Evolutionary conservation across 2,888 invertebrate genomes (phyloP), one percentile per base, ranked within the genome.

Genomic region (Temnothorax unifasciatus): DNA sequence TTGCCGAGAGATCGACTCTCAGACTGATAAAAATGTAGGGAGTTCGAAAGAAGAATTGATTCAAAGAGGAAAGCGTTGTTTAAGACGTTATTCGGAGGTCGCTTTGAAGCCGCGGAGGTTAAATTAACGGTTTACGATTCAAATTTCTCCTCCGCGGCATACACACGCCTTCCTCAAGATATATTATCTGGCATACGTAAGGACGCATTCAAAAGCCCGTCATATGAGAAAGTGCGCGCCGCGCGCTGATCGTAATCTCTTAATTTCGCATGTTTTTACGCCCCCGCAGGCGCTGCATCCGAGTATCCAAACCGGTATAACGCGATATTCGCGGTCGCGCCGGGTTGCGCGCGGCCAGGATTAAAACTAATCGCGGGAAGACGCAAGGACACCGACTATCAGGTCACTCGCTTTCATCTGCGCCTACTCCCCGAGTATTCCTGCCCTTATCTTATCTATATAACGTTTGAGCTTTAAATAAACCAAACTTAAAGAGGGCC

Each of bases 251-350:
- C 79, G 74, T 81, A 81, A 81, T 81, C 79, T 81, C 79, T 81
- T 81, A 81, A 81, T 81, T 81, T 81, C 74, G 79, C 79, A 81
- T 73, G 79, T 81, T 81, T 81, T 81, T 81, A 81, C 79, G 79
- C 79, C 79, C 79, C 79, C 79, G 79, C 59, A 47, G 74, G 59
- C 73, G 34, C 47, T 25, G 25, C 59, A 47, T 73, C 47, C 59
- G 41, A 54, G 66, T 11, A 66, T 11, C 76, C 66, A 66, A 77
- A 77, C 66, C 76, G 76, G 76, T 77, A 77, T 77, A 66, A 66
- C 66, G 76, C 76, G 66, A 76, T 47, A 64, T 69, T 77, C 54
- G 64, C 75, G 68, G 77, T 79, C 77, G 77, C 77, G 18, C 29
- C 69, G 21, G 57, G 50, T 47, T 41, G 71, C 57, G n/a, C 29